These are phyloP conservation scores for Heteractis magnifica DNA, from an alignment of 92 coral and sea anemone genomes.

Conservation along the genomic window DNA sequence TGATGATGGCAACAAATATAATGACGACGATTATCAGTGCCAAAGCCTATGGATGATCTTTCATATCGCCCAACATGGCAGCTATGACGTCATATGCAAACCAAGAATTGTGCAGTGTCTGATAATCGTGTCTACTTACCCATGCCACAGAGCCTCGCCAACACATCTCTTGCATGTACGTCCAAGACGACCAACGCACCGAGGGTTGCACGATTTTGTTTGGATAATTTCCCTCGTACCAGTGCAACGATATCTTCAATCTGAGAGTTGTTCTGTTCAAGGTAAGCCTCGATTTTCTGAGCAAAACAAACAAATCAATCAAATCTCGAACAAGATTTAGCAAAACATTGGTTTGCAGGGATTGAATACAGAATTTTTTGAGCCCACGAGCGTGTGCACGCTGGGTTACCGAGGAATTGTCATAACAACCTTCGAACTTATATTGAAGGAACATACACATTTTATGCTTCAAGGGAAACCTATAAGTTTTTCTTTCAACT, in stretches of 20 bases:
- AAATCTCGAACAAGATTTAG: background rate
- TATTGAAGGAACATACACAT: too few species aligned
- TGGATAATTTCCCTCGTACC: constrained; percentile 77
- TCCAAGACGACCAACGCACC: constrained; percentile 87
- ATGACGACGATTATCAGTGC: too few species aligned
- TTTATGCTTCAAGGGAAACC: too few species aligned
- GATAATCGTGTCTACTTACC: constrained; percentile 34
- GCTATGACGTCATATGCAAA: background rate
- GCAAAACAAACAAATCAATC: background rate
- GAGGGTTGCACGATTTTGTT: constrained; percentile 80
- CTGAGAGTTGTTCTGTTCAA: constrained; percentile 69
- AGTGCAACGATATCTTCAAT: constrained; percentile 72
- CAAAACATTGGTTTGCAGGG: background rate
- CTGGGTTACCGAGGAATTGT: too few species aligned
- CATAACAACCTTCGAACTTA: too few species aligned
- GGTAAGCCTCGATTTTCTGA: constrained; percentile 80
- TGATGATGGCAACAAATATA: too few species aligned
- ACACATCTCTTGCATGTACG: constrained; percentile 85
- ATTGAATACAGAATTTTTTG: too few species aligned
- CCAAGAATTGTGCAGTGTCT: background rate
- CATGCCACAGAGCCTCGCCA: constrained; percentile 61
- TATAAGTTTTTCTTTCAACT: too few species aligned
- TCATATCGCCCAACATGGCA: too few species aligned
- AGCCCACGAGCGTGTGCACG: too few species aligned
- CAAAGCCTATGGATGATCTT: too few species aligned